Evolutionary conservation across 2,113 vertebrate species (phyloP), one percentile per base, ranked within the genome.

Genomic region (Notechis scutatus): DNA sequence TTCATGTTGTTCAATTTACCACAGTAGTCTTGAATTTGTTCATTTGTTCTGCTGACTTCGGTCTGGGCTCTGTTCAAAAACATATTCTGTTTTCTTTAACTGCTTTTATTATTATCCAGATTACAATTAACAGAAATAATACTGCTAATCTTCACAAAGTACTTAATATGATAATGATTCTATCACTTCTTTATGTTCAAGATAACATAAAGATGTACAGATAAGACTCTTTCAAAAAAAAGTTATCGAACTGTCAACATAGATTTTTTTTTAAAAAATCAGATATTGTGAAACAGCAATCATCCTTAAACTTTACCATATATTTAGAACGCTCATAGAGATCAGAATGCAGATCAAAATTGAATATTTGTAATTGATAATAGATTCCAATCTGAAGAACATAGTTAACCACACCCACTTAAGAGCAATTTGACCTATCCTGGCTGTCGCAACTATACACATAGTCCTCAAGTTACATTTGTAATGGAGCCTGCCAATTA

Each of bases 21-120:
- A 89, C 96, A 96, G 95, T 98, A 98, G 91, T 98, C 98, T 90
- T 98, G 97, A 94, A 97, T 97, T 91, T 97, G 95, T 57, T 93
- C 93, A 91, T 97, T 98, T 89, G 97, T 97, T 39, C 94, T 97
- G 39, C 97, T 96, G 4, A 98, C 96, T 91, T 98, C 97, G 69
- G 97, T 97, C 95, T 98, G 98, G 90, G 97, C 97, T 95, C 99
- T 99, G 94, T 94, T 86, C 61, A 94, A 96, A 96, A 42, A 92
- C 6, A 96, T 92, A 93, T 4, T 88, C 4, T 93, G 89, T 74
- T 47, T 21, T 52, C n/a, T 56, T 88, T 52, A 87, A 89, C 3
- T 7, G 10, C 3, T 54, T 81, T 14, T 39, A n/a, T 26, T 12
- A 50, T n/a, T 26, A 94, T 55, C 14, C 14, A 29, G 20, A 23